Evolutionary conservation across 2,888 invertebrate genomes (phyloP).

Genomic region (Tuberolachnus salignus): DNA sequence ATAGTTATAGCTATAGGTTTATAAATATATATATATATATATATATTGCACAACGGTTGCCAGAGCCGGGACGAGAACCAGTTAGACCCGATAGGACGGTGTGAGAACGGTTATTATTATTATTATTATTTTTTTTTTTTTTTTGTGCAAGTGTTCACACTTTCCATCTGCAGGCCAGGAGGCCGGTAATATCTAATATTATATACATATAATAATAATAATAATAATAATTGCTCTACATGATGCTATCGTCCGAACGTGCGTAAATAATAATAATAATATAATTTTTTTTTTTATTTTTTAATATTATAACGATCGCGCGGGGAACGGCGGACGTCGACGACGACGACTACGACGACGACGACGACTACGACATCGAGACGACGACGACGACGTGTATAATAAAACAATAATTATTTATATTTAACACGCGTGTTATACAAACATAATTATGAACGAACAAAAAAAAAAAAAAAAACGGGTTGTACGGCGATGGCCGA

Average conservation of each 20-base stretch:
- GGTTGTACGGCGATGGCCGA: constrained; percentile 29
- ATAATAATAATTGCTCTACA: constrained; percentile 49
- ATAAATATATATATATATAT: too few species aligned
- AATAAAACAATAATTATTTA: constrained; percentile 36
- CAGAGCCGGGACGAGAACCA: constrained; percentile 19
- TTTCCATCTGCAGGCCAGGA: constrained; percentile 24
- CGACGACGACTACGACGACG: background rate
- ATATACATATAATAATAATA: too few species aligned
- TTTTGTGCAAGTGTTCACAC: constrained; percentile 19
- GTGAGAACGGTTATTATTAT: background rate
- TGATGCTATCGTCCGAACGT: constrained; percentile 38
- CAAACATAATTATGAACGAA: constrained; percentile 32
- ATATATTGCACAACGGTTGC: constrained; percentile 6
- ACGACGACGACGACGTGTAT: background rate
- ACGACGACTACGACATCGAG: background rate
- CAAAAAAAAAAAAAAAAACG: constrained; percentile 14
- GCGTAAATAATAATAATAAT: background rate
- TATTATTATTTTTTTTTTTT: too few species aligned
- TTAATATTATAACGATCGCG: background rate
- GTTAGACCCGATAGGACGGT: constrained; percentile 25
- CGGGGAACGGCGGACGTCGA: background rate
- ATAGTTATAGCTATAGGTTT: too few species aligned
- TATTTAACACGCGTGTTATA: constrained; percentile 48
- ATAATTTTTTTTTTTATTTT: too few species aligned
- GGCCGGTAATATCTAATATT: too few species aligned